A percentile compares a stretch with the other conserved stretches of the same genome.
These are phyloP conservation scores for Aproaerema taeniolella DNA, from an alignment of 2,888 invertebrate genomes.

Conservation along the genomic window DNA sequence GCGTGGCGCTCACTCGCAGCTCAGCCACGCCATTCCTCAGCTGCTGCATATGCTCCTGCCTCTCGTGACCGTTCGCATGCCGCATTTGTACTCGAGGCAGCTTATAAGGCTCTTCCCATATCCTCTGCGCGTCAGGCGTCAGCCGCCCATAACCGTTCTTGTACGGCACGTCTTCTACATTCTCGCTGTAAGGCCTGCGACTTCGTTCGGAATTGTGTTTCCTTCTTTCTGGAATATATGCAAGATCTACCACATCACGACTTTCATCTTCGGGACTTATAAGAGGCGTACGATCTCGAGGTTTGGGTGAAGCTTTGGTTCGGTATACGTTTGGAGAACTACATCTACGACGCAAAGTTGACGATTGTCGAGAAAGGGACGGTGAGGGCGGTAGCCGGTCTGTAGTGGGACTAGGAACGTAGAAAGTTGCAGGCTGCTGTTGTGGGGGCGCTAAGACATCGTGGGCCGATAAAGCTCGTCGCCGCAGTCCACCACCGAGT, in stretches of 20 bases:
- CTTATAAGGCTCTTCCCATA: constrained; percentile 69
- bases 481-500: constrained; percentile 82
- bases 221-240: constrained; percentile 50
- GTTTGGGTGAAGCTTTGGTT: constrained; percentile 39
- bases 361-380: constrained; percentile 54
- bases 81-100: constrained; percentile 59
- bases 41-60: constrained; percentile 60
- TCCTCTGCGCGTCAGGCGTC: constrained; percentile 44
- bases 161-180: constrained; percentile 56
- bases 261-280: constrained; percentile 59
- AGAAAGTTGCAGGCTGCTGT: constrained; percentile 80
- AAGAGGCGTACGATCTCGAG: constrained; percentile 50
- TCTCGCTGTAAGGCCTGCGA: constrained; percentile 66
- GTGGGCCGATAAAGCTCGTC: constrained; percentile 82
- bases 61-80: constrained; percentile 14
- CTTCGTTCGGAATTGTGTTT: constrained; percentile 48
- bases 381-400: constrained; percentile 63
- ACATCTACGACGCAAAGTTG: constrained; percentile 56
- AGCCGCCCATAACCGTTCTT: constrained; percentile 60
- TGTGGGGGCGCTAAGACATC: constrained; percentile 78
- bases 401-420: constrained; percentile 81
- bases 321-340: constrained; percentile 69
- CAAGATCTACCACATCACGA: constrained; percentile 58
- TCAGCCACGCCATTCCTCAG: constrained; percentile 60
- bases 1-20: constrained; percentile 61